Evolutionary conservation across 1,140 invertebrate species (phyloP), one percentile per base, ranked within the genome.

Genomic region (Drosophila equinoxialis): DNA sequence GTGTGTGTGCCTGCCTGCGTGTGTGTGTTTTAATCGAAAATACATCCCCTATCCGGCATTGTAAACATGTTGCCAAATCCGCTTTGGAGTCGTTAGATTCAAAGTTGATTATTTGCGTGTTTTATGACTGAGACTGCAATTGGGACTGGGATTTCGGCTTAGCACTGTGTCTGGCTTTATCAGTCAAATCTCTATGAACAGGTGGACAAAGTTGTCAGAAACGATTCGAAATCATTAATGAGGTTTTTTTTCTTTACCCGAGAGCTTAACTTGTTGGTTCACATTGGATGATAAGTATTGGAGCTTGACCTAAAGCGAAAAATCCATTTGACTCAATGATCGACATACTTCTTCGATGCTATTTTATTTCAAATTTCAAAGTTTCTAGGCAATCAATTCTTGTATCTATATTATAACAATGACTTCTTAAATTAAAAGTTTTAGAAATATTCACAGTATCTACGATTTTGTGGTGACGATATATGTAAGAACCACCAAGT

Each of bases 11-110:
- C 67, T 75, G 42, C 58, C 51, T 74, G 74, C 5, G 30, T 57
- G 55, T 59, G 55, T 65, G 35, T 59, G 71, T 71, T 79, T 81
- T 85, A 90, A 90, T 90, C 79, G 79, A 86, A 80, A 90, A 66
- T 74, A 58, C 81, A 77, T 84, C 81, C 74, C 81, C 68, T 69
- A 79, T 72, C 72, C 74, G 48, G 65, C 65, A 68, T 51, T 71
- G 65, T 76, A 79, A 79, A 79, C 75, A 79, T 68, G 76, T 62
- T 59, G 41, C 61, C 42, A 75, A 79, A 79, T 79, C 76, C 68
- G 76, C 76, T 76, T 76, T 72, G 37, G 26, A 78, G 75, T 79
- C 68, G 68, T 71, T 68, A 71, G 76, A 76, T 76, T 76, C 71
- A 68, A 76, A 68, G 65, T 76, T 72, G 76, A 79, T 79, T 75